A percentile compares a stretch with the other conserved stretches of the same genome.
Conservation (phyloP, 2,888 invertebrate genomes). For the Glyphotaelius pellucidus region DNA sequence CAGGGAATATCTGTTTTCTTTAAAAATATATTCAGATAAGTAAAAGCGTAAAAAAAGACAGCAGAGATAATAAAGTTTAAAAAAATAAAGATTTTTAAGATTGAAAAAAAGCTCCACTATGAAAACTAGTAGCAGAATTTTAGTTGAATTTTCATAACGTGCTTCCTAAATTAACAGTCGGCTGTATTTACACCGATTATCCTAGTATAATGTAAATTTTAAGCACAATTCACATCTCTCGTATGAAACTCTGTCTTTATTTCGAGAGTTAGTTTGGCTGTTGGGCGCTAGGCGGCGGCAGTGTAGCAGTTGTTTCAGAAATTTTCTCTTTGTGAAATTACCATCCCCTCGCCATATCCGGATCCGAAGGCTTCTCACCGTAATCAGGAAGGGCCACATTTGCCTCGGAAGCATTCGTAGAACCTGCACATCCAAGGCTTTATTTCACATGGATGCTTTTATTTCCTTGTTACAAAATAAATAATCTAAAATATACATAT, state of each 20-base stretch:
- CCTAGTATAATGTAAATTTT: background rate
- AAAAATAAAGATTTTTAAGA: no score
- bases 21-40: no score
- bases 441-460: background rate
- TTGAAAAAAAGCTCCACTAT: background rate
- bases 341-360: constrained; percentile 13
- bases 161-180: background rate
- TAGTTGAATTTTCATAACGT: background rate
- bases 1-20: no score
- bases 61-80: no score
- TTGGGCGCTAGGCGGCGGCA: background rate
- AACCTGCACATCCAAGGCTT: background rate
- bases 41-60: no score
- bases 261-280: background rate
- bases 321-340: constrained; percentile 43
- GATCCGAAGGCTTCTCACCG: constrained; percentile 20
- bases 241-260: constrained; percentile 14
- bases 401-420: background rate
- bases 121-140: background rate
- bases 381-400: constrained; percentile 38
- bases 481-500: background rate
- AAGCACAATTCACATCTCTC: background rate
- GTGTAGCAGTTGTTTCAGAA: constrained; percentile 36
- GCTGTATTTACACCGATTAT: background rate
- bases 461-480: background rate